Evolutionary conservation across 2,113 vertebrate genomes (phyloP).

Genomic region (Corythaeola cristata): DNA sequence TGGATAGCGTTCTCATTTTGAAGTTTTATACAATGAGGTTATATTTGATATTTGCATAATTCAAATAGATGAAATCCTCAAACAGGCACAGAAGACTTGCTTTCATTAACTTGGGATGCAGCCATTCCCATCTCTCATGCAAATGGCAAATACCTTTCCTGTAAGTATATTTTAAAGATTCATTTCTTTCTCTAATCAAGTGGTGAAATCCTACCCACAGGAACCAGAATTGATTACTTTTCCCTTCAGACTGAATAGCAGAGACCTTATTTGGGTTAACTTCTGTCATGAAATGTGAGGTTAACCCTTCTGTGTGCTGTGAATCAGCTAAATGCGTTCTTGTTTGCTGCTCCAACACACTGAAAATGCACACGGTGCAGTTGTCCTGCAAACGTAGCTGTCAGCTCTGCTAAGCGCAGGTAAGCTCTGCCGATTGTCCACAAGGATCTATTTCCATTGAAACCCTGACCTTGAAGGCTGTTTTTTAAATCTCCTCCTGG

Average conservation of each 20-base stretch:
- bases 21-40: conserved; percentile 35
- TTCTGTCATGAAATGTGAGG: neutral
- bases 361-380: neutral
- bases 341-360: neutral
- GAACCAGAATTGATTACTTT: conserved; percentile 67
- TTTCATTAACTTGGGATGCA: conserved; percentile 68
- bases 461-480: conserved; percentile 10
- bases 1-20: conserved; percentile 20
- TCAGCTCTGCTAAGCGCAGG: neutral
- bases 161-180: conserved; percentile 48
- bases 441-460: neutral
- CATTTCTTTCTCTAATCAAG: conserved; percentile 64
- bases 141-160: conserved; percentile 50
- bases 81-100: conserved; percentile 32
- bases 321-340: neutral
- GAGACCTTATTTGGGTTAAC: neutral
- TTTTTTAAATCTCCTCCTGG: neutral
- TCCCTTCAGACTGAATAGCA: neutral
- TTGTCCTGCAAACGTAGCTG: neutral
- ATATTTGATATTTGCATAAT: conserved; percentile 62
- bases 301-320: conserved; percentile 4
- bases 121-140: conserved; percentile 44
- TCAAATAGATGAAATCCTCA: conserved; percentile 51
- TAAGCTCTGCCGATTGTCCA: neutral
- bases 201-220: conserved; percentile 34